These are phyloP conservation scores for Nebria salina DNA, from an alignment of 2,888 invertebrate genomes.

Conservation along the genomic window DNA sequence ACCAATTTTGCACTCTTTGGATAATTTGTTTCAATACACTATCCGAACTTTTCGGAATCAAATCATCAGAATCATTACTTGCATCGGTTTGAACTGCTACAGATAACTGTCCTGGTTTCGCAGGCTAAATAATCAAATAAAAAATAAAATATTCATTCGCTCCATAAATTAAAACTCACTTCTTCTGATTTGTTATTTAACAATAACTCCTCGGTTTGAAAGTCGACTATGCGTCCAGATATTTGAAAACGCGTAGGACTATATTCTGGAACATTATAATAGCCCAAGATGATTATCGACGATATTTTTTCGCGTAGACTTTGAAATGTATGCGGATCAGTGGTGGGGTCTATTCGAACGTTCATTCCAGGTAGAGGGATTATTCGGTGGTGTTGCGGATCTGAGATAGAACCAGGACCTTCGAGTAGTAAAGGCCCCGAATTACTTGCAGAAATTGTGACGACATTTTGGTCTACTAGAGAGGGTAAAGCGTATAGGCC, in stretches of 20 bases:
- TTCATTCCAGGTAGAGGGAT: conserved; percentile 50
- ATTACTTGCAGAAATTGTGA: conserved; percentile 80
- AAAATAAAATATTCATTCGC: conserved; percentile 16
- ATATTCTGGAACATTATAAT: conserved; percentile 77
- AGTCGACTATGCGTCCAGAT: conserved; percentile 53
- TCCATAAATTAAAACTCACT: conserved; percentile 8
- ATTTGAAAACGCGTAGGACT: conserved; percentile 60
- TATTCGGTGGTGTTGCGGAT: conserved; percentile 53
- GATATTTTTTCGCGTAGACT: conserved; percentile 56
- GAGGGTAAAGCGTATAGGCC: conserved; percentile 94
- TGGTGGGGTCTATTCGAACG: conserved; percentile 35
- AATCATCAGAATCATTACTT: conserved; percentile 24
- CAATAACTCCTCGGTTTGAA: conserved; percentile 55
- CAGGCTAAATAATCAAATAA: background rate
- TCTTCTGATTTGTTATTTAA: conserved; percentile 49
- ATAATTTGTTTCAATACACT: conserved; percentile 3
- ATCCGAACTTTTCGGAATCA: conserved; percentile 7
- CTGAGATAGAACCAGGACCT: conserved; percentile 68
- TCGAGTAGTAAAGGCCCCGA: conserved; percentile 77
- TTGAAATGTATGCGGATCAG: conserved; percentile 56
- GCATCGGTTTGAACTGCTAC: conserved; percentile 68
- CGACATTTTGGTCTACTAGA: conserved; percentile 88
- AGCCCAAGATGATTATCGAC: conserved; percentile 53
- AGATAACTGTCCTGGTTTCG: conserved; percentile 53
- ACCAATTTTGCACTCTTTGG: conserved; percentile 62